Percentiles rank a stretch among this genome's conserved stretches.
Evolutionary conservation across 2,113 vertebrate genomes (phyloP).

Genomic region (Mungos mungo): DNA sequence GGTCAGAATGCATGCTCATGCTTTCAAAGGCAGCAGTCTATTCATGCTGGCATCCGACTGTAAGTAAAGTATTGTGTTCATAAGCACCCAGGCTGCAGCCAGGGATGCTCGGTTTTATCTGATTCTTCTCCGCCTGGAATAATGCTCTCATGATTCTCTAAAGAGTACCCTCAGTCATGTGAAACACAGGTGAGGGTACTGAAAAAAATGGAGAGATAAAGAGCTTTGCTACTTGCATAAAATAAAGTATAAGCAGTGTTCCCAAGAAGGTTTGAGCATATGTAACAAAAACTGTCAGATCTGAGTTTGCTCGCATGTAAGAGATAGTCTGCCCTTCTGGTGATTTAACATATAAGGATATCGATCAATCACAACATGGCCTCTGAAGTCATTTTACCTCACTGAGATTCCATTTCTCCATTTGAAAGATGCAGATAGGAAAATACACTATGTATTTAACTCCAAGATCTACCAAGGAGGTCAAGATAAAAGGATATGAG

Average conservation of each 20-base stretch:
- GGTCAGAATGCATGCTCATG: slow-evolving; percentile 64
- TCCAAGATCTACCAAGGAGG: not conserved
- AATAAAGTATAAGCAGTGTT: slow-evolving; percentile 48
- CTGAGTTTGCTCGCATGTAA: slow-evolving; percentile 33
- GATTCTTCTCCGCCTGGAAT: slow-evolving; percentile 53
- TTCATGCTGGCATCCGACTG: slow-evolving; percentile 60
- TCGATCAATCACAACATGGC: not conserved
- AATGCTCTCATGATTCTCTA: slow-evolving; percentile 66
- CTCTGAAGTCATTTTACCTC: slow-evolving; percentile 52
- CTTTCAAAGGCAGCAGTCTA: slow-evolving; percentile 65
- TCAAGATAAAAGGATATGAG: not conserved
- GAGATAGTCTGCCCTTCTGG: slow-evolving; percentile 37
- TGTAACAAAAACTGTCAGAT: not conserved
- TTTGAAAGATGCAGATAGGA: slow-evolving; percentile 39
- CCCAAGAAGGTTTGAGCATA: slow-evolving; percentile 54
- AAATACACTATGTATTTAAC: not conserved
- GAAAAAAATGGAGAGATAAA: slow-evolving; percentile 64
- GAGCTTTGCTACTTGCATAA: slow-evolving; percentile 36
- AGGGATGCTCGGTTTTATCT: slow-evolving; percentile 59
- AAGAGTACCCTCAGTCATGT: slow-evolving; percentile 60
- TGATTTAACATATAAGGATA: not conserved
- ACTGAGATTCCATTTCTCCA: not conserved
- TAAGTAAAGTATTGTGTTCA: slow-evolving; percentile 69
- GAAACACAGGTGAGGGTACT: slow-evolving; percentile 70
- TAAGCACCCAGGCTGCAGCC: slow-evolving; percentile 64